phyloP scores from a whole-genome alignment of 30 jellyfish, hydroid and myxozoan species.

The Sanderia malayensis region DNA sequence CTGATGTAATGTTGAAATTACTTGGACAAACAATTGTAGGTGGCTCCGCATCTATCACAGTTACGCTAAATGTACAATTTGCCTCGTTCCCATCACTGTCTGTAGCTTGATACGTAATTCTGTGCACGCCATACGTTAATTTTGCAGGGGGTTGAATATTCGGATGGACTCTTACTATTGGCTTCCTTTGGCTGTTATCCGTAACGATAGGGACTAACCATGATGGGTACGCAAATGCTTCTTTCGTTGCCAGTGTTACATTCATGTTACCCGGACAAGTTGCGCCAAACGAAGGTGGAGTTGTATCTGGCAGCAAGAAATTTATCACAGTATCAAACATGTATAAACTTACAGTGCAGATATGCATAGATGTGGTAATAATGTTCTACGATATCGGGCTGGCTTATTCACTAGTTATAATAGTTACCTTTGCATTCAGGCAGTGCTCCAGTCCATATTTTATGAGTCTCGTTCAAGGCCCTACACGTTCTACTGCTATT shows the following conservation, averaged over 20 bases:
- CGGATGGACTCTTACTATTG: constrained; percentile 46
- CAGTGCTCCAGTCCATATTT: constrained; percentile 71
- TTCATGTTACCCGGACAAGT: constrained; percentile 28
- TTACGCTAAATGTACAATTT: constrained; percentile 37
- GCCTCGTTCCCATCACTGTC: constrained; percentile 67
- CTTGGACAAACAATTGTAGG: constrained; percentile 81
- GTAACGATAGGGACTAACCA: constrained; percentile 75
- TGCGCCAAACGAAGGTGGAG: constrained; percentile 49
- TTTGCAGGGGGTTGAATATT: constrained; percentile 33
- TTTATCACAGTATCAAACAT: no score
- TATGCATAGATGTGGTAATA: no score
- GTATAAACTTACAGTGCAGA: no score
- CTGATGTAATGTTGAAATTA: constrained; percentile 67
- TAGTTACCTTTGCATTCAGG: constrained; percentile 91
- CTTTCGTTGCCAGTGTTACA: constrained; percentile 52
- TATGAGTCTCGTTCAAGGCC: constrained; percentile 24
- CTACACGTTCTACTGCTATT: constrained; percentile 65
- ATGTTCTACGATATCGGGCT: no score
- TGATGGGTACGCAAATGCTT: constrained; percentile 30
- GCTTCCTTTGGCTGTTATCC: constrained; percentile 75
- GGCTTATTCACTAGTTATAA: no score
- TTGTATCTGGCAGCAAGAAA: no score
- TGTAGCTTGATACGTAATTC: constrained; percentile 56
- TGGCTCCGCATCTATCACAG: constrained; percentile 66
- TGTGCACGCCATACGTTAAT: constrained; percentile 30